These are phyloP conservation scores for Doris montereyensis DNA, from an alignment of 2,888 invertebrate genomes.

Conservation along the genomic window DNA sequence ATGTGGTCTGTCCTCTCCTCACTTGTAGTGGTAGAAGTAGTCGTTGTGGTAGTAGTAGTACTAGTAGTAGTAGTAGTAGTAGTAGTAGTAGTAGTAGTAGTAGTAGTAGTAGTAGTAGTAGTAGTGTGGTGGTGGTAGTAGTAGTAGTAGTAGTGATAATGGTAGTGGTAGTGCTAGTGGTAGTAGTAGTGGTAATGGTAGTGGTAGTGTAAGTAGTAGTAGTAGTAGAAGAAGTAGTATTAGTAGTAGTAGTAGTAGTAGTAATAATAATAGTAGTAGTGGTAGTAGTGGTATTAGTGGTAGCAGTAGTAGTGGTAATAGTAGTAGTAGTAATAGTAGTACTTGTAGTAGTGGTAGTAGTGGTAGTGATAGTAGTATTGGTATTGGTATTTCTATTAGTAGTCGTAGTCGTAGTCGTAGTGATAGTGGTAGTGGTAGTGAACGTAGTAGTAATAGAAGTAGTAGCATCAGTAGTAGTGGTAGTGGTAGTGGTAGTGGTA, in stretches of 20 bases:
- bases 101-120: constrained; percentile 27
- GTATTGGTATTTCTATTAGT: neutral
- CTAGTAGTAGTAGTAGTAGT: constrained; percentile 31
- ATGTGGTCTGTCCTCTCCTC: no score
- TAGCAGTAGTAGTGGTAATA: neutral
- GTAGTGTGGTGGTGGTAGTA: no score
- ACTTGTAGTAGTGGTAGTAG: neutral
- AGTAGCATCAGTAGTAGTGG: no score
- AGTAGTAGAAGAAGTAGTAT: no score
- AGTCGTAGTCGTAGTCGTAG: neutral
- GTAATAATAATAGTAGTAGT: no score
- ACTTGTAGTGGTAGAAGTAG: no score
- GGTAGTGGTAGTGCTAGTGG: constrained; percentile 9
- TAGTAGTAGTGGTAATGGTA: neutral
- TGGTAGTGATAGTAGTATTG: no score
- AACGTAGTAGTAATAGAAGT: no score
- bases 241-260: no score
- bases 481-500: neutral
- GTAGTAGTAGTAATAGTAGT: neutral
- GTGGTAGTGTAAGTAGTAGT: no score
- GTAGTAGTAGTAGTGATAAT: constrained; percentile 1
- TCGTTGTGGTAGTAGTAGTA: constrained; percentile 25
- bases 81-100: constrained; percentile 31
- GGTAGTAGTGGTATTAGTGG: no score
- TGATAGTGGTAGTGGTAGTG: neutral